Evolutionary conservation across 2,888 invertebrate species (phyloP).

Genomic region (Torymus auratus): DNA sequence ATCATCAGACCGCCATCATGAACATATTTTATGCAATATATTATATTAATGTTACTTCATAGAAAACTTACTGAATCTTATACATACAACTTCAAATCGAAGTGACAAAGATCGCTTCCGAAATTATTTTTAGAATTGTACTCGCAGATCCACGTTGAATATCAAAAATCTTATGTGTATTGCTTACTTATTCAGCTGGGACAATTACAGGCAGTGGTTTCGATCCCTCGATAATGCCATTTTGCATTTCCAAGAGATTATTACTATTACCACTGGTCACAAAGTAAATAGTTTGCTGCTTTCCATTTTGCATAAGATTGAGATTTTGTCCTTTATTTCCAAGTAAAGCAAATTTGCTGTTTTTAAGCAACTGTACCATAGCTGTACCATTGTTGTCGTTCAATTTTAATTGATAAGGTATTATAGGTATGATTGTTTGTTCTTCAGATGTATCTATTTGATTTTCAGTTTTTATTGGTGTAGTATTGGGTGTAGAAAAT

Average conservation of each 20-base stretch:
- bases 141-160: conserved; percentile 48
- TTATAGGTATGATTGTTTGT: conserved; percentile 56
- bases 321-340: conserved; percentile 67
- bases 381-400: conserved; percentile 59
- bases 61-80: conserved; percentile 53
- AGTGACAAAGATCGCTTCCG: conserved; percentile 37
- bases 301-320: conserved; percentile 67
- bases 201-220: conserved; percentile 62
- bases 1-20: conserved; percentile 16
- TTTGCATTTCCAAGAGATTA: conserved; percentile 66
- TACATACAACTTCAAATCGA: conserved; percentile 40
- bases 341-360: conserved; percentile 64
- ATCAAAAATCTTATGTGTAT: conserved; percentile 40
- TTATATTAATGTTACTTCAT: conserved; percentile 38
- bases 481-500: conserved; percentile 41
- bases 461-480: conserved; percentile 39
- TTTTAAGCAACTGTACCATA: conserved; percentile 61
- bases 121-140: conserved; percentile 44
- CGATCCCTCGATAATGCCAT: conserved; percentile 62
- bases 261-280: conserved; percentile 64
- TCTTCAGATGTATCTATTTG: conserved; percentile 39
- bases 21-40: conserved; percentile 41
- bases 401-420: conserved; percentile 62
- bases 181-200: conserved; percentile 60
- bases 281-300: conserved; percentile 69